These are phyloP conservation scores for Nemotelus pantherinus DNA, from an alignment of 2,888 invertebrate genomes.

Conservation along the genomic window DNA sequence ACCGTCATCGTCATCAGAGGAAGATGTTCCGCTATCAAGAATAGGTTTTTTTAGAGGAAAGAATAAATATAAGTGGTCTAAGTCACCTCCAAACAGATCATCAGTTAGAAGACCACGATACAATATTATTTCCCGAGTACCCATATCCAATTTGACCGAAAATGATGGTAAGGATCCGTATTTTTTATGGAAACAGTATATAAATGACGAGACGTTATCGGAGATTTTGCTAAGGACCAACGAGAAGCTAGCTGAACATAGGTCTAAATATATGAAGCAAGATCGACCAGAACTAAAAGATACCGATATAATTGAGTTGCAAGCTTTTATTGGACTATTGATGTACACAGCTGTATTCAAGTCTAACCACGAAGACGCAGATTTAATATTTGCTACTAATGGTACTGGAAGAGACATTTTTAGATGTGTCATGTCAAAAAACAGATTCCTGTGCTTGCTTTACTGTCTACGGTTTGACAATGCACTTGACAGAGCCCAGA, in stretches of 20 bases:
- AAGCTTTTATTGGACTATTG: conserved; percentile 50
- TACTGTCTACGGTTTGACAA: conserved; percentile 46
- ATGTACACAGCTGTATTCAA: conserved; percentile 50
- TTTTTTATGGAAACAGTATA: conserved; percentile 17
- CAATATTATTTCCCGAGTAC: conserved; percentile 22
- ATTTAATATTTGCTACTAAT: conserved; percentile 49
- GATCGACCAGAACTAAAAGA: conserved; percentile 39
- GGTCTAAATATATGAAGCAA: conserved; percentile 28
- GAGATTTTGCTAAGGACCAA: conserved; percentile 34
- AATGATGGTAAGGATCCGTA: conserved; percentile 18
- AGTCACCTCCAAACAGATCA: conserved; percentile 18
- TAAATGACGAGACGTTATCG: conserved; percentile 35
- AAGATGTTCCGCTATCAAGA: not conserved
- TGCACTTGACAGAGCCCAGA: conserved; percentile 38
- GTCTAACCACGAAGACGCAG: conserved; percentile 49
- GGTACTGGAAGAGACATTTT: conserved; percentile 51
- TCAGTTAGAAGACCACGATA: conserved; percentile 4
- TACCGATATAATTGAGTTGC: conserved; percentile 43
- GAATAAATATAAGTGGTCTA: conserved; percentile 20
- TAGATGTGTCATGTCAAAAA: conserved; percentile 45
- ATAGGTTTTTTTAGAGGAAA: conserved; percentile 6
- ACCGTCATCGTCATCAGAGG: too few relatives aligned
- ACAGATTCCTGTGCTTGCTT: conserved; percentile 44
- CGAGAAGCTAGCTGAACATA: conserved; percentile 16
- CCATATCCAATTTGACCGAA: conserved; percentile 14